Evolutionary conservation across 1,140 invertebrate genomes (phyloP).

Genomic region (Heliconius hermathena): DNA sequence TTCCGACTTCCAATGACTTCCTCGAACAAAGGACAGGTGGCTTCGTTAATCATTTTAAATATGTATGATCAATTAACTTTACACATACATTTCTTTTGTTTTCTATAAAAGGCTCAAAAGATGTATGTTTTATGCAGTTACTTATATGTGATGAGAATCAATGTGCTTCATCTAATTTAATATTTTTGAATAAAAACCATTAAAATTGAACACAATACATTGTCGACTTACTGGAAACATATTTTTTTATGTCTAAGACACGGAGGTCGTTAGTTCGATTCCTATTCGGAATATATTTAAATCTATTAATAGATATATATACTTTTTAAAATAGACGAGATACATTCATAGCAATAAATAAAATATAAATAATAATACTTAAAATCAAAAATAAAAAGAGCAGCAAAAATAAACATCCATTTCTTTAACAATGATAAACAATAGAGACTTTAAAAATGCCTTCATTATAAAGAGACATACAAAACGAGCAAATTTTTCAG

Average conservation of each 20-base stretch:
- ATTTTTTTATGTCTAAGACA: too few relatives aligned
- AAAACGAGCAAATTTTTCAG: constrained; percentile 62
- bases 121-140: constrained; percentile 15
- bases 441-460: constrained; percentile 27
- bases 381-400: constrained; percentile 11
- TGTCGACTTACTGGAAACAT: background rate
- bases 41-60: constrained; percentile 47
- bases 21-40: constrained; percentile 53
- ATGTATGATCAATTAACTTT: constrained; percentile 28
- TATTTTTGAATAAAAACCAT: background rate
- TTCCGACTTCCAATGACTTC: constrained; percentile 52
- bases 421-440: constrained; percentile 26
- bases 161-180: background rate
- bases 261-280: too few relatives aligned
- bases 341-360: background rate
- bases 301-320: too few relatives aligned
- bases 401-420: background rate
- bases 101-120: constrained; percentile 31
- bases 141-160: constrained; percentile 5
- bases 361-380: background rate
- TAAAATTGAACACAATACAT: constrained; percentile 20
- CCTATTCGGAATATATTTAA: too few relatives aligned
- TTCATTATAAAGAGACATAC: constrained; percentile 29
- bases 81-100: constrained; percentile 31
- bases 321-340: too few relatives aligned